Conservation (phyloP, 2,797 vertebrate genomes). For the Lophius americanus region DNA sequence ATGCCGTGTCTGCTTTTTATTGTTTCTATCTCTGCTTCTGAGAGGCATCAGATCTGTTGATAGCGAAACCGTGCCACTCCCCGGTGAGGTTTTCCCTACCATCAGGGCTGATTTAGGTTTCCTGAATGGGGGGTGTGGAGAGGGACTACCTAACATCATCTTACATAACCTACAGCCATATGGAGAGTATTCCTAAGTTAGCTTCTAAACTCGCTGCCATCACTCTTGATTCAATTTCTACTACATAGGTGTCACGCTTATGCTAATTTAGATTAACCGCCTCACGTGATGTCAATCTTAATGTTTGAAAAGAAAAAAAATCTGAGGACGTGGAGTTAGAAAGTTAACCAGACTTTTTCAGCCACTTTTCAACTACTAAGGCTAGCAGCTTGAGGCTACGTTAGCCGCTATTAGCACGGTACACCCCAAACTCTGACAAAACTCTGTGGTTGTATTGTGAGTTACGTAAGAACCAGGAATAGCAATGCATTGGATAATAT, state of each 20-base stretch:
- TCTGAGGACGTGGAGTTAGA: too few species aligned
- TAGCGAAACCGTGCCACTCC: slow-evolving; percentile 69
- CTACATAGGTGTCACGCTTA: too few species aligned
- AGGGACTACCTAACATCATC: slow-evolving; percentile 26
- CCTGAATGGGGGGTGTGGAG: slow-evolving; percentile 16
- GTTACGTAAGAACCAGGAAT: too few species aligned
- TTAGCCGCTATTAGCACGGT: not conserved
- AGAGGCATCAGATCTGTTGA: slow-evolving; percentile 66
- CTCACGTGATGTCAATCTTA: too few species aligned
- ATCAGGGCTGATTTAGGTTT: slow-evolving; percentile 71
- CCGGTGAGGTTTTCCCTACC: slow-evolving; percentile 73
- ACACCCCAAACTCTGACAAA: too few species aligned
- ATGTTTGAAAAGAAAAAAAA: too few species aligned
- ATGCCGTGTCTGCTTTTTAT: slow-evolving; percentile 71
- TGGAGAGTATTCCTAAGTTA: slow-evolving; percentile 76
- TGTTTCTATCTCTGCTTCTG: slow-evolving; percentile 67
- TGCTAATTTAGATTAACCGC: too few species aligned
- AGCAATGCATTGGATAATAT: too few species aligned
- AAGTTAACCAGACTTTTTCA: not conserved
- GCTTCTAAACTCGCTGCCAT: slow-evolving; percentile 8
- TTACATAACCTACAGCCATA: slow-evolving; percentile 65
- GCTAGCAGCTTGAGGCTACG: not conserved
- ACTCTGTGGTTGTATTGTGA: slow-evolving; percentile 9
- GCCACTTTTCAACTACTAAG: not conserved
- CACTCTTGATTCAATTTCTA: too few species aligned